Base-by-base conservation (phyloP, 2,113 vertebrate genomes). In the Brachyistius frenatus region DNA sequence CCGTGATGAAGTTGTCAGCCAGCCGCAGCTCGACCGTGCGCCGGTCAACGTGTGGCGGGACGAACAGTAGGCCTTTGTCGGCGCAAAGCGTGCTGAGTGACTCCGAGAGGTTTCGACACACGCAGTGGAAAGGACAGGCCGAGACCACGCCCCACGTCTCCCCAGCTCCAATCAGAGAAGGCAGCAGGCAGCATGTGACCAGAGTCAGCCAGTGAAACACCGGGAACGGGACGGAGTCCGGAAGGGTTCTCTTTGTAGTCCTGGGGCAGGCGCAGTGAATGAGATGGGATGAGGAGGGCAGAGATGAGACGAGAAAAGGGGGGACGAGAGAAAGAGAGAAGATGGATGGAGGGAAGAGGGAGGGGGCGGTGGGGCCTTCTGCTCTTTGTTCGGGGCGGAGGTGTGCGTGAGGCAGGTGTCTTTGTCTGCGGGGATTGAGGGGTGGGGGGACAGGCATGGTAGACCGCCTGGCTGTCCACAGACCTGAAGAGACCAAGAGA, bases 11-110 rank as follows among this genome's bases (percentile, higher is more conserved):
- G 91, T 98, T 98, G 93, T 97, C 97, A 0, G 97, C 96, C 85
- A 98, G 92, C 10, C 96, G 93, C 69, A 98, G 93, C 91, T 98
- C 97, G 46, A 98, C 97, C 0, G 97, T 98, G 66, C 96, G 94
- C 2, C 96, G 94, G 94, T 98, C 97, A 31, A 98, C 95, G 81
- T 97, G 95, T 2, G 95, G 93, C 0, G 97, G 97, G 39, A 98
- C 95, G 0, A 96, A 97, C 37, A 98, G 94, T 55, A 98, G 95
- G 44, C 97, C 97, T 84, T 97, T 97, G 92, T 97, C 96, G 60
- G 96, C 97, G 1, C 97, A 98, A 4, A 98, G 96, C 0, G 97
- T 98, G 93, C 96, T 97, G 30, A 98, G 95, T 0, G 97, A 96
- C 85, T 97, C 96, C 0, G 97, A 97, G 50, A 97, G 94, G 90